Evolutionary conservation across 2,113 vertebrate species (phyloP).

Genomic region (Oncorhynchus mykiss): DNA sequence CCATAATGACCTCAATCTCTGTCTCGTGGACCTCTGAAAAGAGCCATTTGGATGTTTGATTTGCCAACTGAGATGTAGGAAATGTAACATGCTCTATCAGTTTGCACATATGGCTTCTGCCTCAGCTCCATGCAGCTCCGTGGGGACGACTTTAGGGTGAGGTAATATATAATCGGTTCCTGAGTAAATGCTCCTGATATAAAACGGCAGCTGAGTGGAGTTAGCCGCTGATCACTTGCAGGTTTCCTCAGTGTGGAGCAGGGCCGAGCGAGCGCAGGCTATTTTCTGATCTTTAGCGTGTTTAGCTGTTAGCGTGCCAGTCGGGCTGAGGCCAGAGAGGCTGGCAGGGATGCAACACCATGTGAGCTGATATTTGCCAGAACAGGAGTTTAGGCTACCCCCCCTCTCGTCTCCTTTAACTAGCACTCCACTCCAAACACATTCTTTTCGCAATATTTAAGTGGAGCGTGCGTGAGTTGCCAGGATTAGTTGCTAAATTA

Average conservation of each 20-base stretch:
- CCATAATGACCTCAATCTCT: neutral
- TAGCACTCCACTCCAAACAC: too few relatives aligned
- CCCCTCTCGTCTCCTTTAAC: too few relatives aligned
- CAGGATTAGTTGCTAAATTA: too few relatives aligned
- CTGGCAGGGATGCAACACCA: constrained; percentile 5
- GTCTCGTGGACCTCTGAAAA: neutral
- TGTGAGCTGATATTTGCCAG: neutral
- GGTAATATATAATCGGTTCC: neutral
- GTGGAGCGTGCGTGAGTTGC: too few relatives aligned
- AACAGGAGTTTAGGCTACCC: too few relatives aligned
- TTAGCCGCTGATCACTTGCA: neutral
- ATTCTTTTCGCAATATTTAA: too few relatives aligned
- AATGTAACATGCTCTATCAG: too few relatives aligned
- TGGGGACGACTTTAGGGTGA: neutral
- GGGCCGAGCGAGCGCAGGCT: neutral
- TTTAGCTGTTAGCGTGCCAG: neutral
- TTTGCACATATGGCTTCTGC: neutral
- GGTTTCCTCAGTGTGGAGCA: neutral
- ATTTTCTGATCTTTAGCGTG: neutral
- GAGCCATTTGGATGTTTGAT: neutral
- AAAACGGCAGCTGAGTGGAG: neutral
- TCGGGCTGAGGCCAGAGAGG: neutral
- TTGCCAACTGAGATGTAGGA: neutral
- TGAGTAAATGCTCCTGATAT: neutral
- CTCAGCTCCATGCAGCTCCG: too few relatives aligned